Base-by-base conservation (phyloP, 2,113 vertebrate species). In the Guaruba guarouba region DNA sequence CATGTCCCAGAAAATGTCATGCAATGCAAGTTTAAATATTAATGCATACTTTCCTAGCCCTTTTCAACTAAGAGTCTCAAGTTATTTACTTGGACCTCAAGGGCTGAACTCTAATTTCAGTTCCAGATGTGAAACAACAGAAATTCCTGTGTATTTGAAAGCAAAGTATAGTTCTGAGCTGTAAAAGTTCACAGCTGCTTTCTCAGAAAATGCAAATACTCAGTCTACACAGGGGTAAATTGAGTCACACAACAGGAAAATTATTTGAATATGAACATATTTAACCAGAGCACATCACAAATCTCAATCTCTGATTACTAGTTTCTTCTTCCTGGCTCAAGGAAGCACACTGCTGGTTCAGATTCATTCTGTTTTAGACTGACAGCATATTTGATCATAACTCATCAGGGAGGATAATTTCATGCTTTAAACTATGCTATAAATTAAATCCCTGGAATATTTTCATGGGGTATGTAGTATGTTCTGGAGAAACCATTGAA, bases 1-100 rank as follows among this genome's bases (percentile, higher is more conserved):
- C 28, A 90, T 67, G 80, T 88, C 79, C 80, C 84, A 92, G 69
- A 75, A 89, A 92, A 75, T 85, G 68, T 55, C 51, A 92, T 71
- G 75, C 39, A 77, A 92, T 79, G 71, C 59, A 88, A 93, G 66
- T 95, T 97, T 93, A 96, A 96, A 93, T 92, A 93, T 90, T 78
- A 95, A 89, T 87, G 73, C 48, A 68, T 39, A 17, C 75, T 89
- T 88, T 75, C 70, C 81, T 55, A 91, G 49, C 37, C 57, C 78
- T 91, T 80, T 84, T 84, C 80, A 84, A 41, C 48, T 18, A 27
- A 81, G 49, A 57, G n/a, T 81, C 79, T 93, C 68, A 86, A 74
- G 62, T 86, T 90, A 78, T 88, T 90, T 92, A 70, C 43, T 0
- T 73, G 77, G 74, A 81, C 69, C 46, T 83, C 61, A 61, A 90